phyloP scores from a whole-genome alignment of 2,888 invertebrate genomes.

The Hermodice carunculata region DNA sequence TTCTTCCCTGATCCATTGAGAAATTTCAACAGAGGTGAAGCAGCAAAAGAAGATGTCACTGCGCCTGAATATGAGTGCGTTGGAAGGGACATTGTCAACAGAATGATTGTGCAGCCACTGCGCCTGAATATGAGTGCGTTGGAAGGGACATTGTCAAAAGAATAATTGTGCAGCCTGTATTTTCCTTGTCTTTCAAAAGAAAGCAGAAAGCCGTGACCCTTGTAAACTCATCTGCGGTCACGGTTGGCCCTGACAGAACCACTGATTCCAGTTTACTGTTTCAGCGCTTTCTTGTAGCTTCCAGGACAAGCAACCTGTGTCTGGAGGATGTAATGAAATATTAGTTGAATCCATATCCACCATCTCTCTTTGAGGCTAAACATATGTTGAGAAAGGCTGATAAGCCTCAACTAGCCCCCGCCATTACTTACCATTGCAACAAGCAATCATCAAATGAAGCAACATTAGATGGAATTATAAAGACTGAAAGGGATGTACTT shows the following conservation, averaged over 20 bases:
- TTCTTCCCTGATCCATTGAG: too few relatives aligned
- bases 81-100: too few relatives aligned
- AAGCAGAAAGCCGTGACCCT: conserved; percentile 24
- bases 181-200: conserved; percentile 19
- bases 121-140: too few relatives aligned
- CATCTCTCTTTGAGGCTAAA: conserved; percentile 21
- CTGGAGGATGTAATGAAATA: conserved; percentile 17
- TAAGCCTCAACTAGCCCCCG: conserved; percentile 5
- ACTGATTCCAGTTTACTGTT: conserved; percentile 18
- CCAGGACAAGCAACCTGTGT: conserved; percentile 7
- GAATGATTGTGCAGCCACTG: too few relatives aligned
- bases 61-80: too few relatives aligned
- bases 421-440: conserved; percentile 17
- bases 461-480: not conserved
- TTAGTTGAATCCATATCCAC: conserved; percentile 17
- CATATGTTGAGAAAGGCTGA: not conserved
- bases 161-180: conserved; percentile 32
- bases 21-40: too few relatives aligned
- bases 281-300: conserved; percentile 10
- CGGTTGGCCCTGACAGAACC: conserved; percentile 17
- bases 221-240: conserved; percentile 9
- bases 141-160: conserved; percentile 26
- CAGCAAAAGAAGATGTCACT: too few relatives aligned
- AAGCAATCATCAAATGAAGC: too few relatives aligned
- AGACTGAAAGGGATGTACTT: conserved; percentile 28